A percentile compares a stretch with the other conserved stretches of the same genome.
These are phyloP conservation scores for Podarcis muralis DNA, from an alignment of 2,113 vertebrate genomes.

Conservation along the genomic window DNA sequence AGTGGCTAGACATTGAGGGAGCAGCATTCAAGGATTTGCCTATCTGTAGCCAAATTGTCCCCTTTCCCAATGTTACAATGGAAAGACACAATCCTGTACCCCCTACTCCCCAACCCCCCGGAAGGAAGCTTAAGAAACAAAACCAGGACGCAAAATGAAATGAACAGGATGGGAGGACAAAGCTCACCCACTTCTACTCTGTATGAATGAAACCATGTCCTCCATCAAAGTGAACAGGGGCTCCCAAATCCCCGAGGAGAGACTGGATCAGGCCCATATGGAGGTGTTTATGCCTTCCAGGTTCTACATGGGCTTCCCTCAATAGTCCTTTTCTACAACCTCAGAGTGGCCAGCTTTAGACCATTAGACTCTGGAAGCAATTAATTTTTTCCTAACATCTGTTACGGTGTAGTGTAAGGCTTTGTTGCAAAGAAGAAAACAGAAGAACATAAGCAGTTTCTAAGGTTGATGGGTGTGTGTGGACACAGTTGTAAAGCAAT, in stretches of 20 bases:
- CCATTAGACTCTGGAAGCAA: background rate
- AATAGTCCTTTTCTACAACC: background rate
- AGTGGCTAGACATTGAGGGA: no score
- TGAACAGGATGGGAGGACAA: background rate
- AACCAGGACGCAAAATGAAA: background rate
- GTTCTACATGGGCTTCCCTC: background rate
- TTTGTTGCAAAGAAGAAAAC: slow-evolving; percentile 17
- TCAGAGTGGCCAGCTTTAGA: background rate
- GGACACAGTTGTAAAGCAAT: slow-evolving; percentile 44
- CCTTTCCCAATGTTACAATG: background rate
- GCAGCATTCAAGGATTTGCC: no score
- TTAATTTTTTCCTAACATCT: slow-evolving; percentile 26
- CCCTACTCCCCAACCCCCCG: no score
- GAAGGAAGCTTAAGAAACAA: background rate
- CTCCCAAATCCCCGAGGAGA: background rate
- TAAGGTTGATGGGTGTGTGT: background rate
- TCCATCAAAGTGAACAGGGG: background rate
- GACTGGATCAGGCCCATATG: background rate
- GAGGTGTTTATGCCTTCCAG: background rate
- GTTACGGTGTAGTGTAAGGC: background rate
- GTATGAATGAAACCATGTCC: background rate
- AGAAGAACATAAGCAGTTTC: slow-evolving; percentile 22
- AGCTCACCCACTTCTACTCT: no score
- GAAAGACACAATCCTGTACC: background rate
- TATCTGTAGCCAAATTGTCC: background rate